Evolutionary conservation across 2,113 vertebrate genomes (phyloP).

Genomic region (Limanda limanda): DNA sequence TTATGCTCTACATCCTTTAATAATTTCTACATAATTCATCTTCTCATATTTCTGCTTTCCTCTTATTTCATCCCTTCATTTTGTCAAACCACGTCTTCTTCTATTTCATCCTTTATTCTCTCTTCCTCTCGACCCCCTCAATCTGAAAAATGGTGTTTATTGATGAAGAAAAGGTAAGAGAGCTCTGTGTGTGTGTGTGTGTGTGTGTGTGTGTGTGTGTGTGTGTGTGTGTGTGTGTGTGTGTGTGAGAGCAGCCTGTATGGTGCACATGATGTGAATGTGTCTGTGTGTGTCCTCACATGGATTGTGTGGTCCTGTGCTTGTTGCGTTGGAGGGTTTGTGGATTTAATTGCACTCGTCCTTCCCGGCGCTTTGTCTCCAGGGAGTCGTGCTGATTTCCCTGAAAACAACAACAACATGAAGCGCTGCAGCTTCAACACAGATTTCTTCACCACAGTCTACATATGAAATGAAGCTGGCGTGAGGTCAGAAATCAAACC

Average conservation of each 20-base stretch:
- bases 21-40: no score
- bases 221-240: slow-evolving; percentile 6
- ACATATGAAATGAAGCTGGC: background rate
- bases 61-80: no score
- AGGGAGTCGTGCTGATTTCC: slow-evolving; percentile 10
- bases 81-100: no score
- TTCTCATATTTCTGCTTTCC: no score
- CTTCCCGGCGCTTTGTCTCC: slow-evolving; percentile 26
- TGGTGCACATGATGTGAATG: no score
- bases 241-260: background rate
- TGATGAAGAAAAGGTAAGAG: background rate
- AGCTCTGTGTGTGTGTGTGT: background rate
- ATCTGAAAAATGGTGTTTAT: slow-evolving; percentile 19
- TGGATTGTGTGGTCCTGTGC: background rate
- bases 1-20: background rate
- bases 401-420: background rate
- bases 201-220: background rate
- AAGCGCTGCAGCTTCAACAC: background rate
- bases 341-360: slow-evolving; percentile 34
- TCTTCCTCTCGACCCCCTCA: slow-evolving; percentile 5
- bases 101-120: no score
- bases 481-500: no score
- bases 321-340: slow-evolving; percentile 6
- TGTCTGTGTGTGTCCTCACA: background rate
- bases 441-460: background rate